Conservation (phyloP, 2,113 vertebrate genomes). For the Steatornis caripensis region DNA sequence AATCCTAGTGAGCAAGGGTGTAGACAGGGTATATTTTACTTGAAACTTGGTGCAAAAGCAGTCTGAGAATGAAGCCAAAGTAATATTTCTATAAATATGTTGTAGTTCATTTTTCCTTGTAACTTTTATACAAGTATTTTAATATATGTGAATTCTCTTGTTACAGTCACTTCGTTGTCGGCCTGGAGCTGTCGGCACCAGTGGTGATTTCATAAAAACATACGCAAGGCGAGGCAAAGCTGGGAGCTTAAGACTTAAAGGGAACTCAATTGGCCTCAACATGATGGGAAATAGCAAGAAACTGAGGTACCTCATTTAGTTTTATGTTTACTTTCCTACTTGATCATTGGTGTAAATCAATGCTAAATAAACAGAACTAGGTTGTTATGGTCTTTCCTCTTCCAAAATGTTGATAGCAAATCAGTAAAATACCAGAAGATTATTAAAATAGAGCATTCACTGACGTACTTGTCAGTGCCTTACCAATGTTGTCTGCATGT, state of each 20-base stretch:
- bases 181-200: constrained; percentile 71
- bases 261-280: constrained; percentile 79
- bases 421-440: neutral
- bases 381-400: neutral
- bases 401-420: neutral
- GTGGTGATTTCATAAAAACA: constrained; percentile 78
- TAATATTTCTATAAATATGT: neutral
- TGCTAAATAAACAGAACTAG: neutral
- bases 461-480: neutral
- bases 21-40: neutral
- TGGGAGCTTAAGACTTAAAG: constrained; percentile 71
- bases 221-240: constrained; percentile 78
- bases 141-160: neutral
- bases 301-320: constrained; percentile 72
- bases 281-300: constrained; percentile 83
- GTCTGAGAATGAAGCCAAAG: neutral
- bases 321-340: neutral
- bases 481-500: neutral
- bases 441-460: neutral
- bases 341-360: neutral
- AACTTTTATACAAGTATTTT: neutral
- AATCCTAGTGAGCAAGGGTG: neutral
- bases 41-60: neutral
- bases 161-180: constrained; percentile 72
- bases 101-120: neutral